Conservation (phyloP, 30 jellyfish, hydroid and myxozoan species). For the Haliclystus octoradiatus region DNA sequence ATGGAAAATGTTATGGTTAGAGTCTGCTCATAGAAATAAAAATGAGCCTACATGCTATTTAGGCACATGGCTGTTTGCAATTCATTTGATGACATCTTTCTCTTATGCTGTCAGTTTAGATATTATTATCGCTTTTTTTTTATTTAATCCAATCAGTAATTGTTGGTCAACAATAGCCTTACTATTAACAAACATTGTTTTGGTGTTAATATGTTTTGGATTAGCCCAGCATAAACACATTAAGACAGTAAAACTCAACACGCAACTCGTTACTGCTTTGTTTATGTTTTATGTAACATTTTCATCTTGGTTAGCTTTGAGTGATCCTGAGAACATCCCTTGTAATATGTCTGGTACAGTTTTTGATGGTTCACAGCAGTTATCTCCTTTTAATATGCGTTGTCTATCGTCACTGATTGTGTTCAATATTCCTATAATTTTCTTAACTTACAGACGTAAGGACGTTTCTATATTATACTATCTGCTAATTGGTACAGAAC, state of each 20-base stretch:
- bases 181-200: constrained; percentile 35
- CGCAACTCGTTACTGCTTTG: constrained; percentile 66
- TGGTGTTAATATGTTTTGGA: constrained; percentile 56
- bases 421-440: constrained; percentile 14
- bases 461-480: constrained; percentile 37
- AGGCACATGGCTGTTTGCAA: constrained; percentile 90
- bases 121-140: constrained; percentile 62
- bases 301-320: constrained; percentile 85
- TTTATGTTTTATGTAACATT: constrained; percentile 40
- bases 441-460: constrained; percentile 30
- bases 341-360: constrained; percentile 91
- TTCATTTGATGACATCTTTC: constrained; percentile 66
- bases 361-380: constrained; percentile 74
- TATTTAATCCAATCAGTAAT: constrained; percentile 53
- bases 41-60: constrained; percentile 85
- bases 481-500: constrained; percentile 20
- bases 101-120: constrained; percentile 79
- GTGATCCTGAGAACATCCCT: constrained; percentile 83
- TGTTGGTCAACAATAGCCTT: constrained; percentile 53
- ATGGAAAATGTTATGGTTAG: constrained; percentile 70
- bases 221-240: constrained; percentile 51
- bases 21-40: constrained; percentile 48
- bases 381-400: constrained; percentile 50
- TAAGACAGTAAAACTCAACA: constrained; percentile 43
- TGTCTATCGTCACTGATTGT: constrained; percentile 38